Evolutionary conservation across 2,888 invertebrate genomes (phyloP).

Genomic region (Rhingia campestris): DNA sequence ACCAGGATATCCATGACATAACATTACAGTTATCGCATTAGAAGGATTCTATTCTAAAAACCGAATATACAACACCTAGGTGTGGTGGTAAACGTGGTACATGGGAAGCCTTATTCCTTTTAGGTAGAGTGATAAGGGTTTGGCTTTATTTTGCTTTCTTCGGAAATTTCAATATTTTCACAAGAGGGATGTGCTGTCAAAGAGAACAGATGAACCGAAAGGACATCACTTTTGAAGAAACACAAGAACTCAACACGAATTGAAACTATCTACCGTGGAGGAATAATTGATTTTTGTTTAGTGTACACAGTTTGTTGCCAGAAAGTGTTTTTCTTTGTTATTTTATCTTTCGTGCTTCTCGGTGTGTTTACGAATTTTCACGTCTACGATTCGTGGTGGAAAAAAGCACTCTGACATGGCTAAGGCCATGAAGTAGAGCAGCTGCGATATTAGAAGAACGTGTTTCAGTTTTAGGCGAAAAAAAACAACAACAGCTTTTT

Average conservation of each 20-base stretch:
- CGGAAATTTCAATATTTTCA: constrained; percentile 39
- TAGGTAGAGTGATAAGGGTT: not conserved
- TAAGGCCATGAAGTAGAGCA: constrained; percentile 53
- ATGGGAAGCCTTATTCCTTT: not conserved
- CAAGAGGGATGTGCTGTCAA: constrained; percentile 23
- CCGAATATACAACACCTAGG: not conserved
- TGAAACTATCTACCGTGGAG: not conserved
- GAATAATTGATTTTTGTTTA: constrained; percentile 8
- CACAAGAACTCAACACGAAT: not conserved
- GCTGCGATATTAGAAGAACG: constrained; percentile 45
- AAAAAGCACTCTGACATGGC: constrained; percentile 69
- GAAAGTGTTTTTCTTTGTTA: constrained; percentile 25
- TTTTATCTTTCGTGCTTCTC: constrained; percentile 13
- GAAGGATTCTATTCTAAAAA: constrained; percentile 24
- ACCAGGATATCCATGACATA: constrained; percentile 70
- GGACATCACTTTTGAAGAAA: not conserved
- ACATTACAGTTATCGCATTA: constrained; percentile 54
- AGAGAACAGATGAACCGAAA: constrained; percentile 9
- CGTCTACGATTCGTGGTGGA: constrained; percentile 65
- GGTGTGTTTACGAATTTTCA: constrained; percentile 56
- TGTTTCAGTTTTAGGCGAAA: constrained; percentile 46
- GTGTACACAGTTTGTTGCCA: constrained; percentile 7
- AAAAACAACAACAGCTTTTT: constrained; percentile 12
- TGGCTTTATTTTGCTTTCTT: not conserved
- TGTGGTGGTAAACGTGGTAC: not conserved